Evolutionary conservation across 2,797 vertebrate genomes (phyloP).

Genomic region (Pseudopleuronectes americanus): DNA sequence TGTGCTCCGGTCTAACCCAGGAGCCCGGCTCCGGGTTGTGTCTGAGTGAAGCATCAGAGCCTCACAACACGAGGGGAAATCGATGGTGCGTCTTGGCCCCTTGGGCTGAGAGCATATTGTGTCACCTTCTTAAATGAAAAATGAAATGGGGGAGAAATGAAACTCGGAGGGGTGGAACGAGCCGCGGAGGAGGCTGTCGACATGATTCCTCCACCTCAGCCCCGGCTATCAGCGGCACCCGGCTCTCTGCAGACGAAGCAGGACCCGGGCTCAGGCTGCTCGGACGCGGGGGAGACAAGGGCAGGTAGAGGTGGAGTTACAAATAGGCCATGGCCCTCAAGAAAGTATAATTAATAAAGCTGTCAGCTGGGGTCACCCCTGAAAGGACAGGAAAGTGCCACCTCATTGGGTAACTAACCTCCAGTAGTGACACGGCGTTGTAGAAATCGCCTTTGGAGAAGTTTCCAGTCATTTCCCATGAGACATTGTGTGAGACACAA

Average conservation of each 20-base stretch:
- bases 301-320: conserved; percentile 71
- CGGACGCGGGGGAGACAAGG: conserved; percentile 58
- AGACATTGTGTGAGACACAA: conserved; percentile 6
- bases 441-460: conserved; percentile 21
- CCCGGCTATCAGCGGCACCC: conserved; percentile 55
- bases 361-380: conserved; percentile 67
- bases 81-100: conserved; percentile 72
- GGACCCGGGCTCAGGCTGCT: conserved; percentile 21
- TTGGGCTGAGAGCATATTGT: conserved; percentile 73
- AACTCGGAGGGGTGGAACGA: conserved; percentile 76
- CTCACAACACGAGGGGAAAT: conserved; percentile 71
- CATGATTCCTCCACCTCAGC: conserved; percentile 64
- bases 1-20: conserved; percentile 47
- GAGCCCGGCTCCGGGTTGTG: conserved; percentile 22
- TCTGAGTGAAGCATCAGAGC: conserved; percentile 69
- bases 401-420: conserved; percentile 41
- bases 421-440: conserved; percentile 35
- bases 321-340: conserved; percentile 67
- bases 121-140: conserved; percentile 82
- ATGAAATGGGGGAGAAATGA: conserved; percentile 76
- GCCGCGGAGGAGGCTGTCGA: conserved; percentile 59
- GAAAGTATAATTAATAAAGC: conserved; percentile 77
- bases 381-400: conserved; percentile 52
- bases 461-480: neutral
- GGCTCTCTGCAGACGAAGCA: conserved; percentile 47